Conservation (phyloP, 1,140 invertebrate genomes). For the Danaus plexippus region DNA sequence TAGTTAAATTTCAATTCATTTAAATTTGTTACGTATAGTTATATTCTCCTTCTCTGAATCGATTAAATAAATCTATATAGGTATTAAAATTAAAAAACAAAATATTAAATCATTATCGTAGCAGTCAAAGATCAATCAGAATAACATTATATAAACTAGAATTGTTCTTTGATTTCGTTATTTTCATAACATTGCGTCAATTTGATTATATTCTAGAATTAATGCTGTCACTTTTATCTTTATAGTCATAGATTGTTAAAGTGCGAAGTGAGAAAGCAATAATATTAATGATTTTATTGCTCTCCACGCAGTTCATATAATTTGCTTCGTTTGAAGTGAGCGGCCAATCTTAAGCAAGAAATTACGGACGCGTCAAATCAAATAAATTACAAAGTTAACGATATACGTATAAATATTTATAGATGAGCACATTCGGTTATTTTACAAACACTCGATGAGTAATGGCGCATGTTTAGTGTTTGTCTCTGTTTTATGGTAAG, state of each 20-base stretch:
- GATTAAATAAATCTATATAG: too few relatives aligned
- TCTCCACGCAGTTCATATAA: conserved; percentile 17
- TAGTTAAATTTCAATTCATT: too few relatives aligned
- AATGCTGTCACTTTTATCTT: conserved; percentile 19
- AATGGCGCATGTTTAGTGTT: conserved; percentile 55
- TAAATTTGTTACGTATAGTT: too few relatives aligned
- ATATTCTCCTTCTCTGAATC: too few relatives aligned
- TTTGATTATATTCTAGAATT: conserved; percentile 8
- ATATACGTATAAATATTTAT: conserved; percentile 58
- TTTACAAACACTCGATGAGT: conserved; percentile 58
- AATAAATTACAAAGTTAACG: conserved; percentile 61
- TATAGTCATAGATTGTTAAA: conserved; percentile 17
- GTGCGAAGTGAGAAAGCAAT: conserved; percentile 18
- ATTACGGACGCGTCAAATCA: conserved; percentile 48
- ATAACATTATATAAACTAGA: too few relatives aligned
- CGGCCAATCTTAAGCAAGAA: conserved; percentile 35
- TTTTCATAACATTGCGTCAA: too few relatives aligned
- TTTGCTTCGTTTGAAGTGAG: conserved; percentile 40
- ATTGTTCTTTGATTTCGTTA: too few relatives aligned
- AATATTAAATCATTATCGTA: too few relatives aligned
- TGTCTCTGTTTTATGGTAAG: conserved; percentile 45
- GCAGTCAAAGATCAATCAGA: too few relatives aligned
- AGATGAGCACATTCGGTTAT: conserved; percentile 49
- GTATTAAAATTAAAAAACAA: too few relatives aligned
- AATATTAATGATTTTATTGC: conserved; percentile 28